Evolutionary conservation across 2,797 vertebrate species (phyloP), one percentile per base, ranked within the genome.

Genomic region (Sebastes taczanowskii): DNA sequence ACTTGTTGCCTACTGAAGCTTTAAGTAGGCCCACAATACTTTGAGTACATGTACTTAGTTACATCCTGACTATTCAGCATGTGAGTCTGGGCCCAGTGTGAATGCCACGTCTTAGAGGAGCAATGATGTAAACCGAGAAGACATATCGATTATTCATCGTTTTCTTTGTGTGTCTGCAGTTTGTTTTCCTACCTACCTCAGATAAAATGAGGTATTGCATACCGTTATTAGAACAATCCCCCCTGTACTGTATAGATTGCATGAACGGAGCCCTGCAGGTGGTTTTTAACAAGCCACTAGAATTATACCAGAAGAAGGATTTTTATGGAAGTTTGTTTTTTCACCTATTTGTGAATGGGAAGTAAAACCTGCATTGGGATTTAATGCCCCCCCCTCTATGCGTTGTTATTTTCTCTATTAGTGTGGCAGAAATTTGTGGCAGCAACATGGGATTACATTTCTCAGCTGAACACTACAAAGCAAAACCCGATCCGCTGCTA

Each of bases 371-470:
- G 23, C 35, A 6, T 5, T 11, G 63, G 32, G 35, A 18, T 63
- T 29, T 2, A 53, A 25, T 7, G 65, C 42, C 9, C 60, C 29
- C 29, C 66, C 22, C 35, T 30, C 14, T 6, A 7, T 61, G 42
- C 46, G 30, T 83, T 87, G 75, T 87, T 88, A 78, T 78, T 85
- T 73, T 83, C 46, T 88, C 69, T 25, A 87, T 86, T 86, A 78
- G 66, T 74, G 71, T 23, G 76, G 81, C 65, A 77, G 73, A 85
- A 84, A 80, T 90, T 76, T 78, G 83, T 87, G 73, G 84, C 88
- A 80, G 79, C 85, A 84, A 86, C 91, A 80, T 38, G 86, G 88
- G 90, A 92, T 93, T 94, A 92, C 85, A 85, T 93, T 92, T 93
- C 90, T 83, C 85, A 86, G 90, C 85, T 5, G 89, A 89, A 78